Evolutionary conservation across 2,797 vertebrate genomes (phyloP).

Genomic region (Platalea minor): DNA sequence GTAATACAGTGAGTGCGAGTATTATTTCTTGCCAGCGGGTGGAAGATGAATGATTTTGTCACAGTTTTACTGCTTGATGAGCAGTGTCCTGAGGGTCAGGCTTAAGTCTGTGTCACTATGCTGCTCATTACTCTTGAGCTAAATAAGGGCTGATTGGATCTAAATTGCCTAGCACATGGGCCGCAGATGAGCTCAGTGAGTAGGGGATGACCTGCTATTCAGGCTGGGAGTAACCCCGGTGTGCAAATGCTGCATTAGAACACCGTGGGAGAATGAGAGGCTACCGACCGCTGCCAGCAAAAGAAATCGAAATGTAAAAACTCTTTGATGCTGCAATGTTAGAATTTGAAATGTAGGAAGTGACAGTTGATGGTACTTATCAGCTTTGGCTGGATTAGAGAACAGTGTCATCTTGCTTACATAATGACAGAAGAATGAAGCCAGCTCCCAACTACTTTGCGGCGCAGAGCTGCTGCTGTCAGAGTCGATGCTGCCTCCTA

Average conservation of each 20-base stretch:
- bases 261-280: slow-evolving; percentile 84
- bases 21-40: slow-evolving; percentile 89
- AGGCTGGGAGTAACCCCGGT: slow-evolving; percentile 86
- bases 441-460: slow-evolving; percentile 74
- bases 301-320: slow-evolving; percentile 88
- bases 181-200: slow-evolving; percentile 86
- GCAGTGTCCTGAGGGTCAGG: slow-evolving; percentile 88
- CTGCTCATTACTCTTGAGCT: slow-evolving; percentile 90
- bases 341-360: slow-evolving; percentile 88
- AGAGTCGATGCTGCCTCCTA: slow-evolving; percentile 77
- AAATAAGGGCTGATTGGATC: slow-evolving; percentile 90
- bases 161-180: slow-evolving; percentile 88
- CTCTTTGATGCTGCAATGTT: slow-evolving; percentile 85
- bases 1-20: slow-evolving; percentile 86
- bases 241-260: slow-evolving; percentile 86
- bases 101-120: slow-evolving; percentile 89
- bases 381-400: slow-evolving; percentile 87
- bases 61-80: slow-evolving; percentile 89
- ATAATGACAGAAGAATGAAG: slow-evolving; percentile 84
- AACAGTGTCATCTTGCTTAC: slow-evolving; percentile 84
- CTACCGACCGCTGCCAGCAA: slow-evolving; percentile 82
- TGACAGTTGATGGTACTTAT: slow-evolving; percentile 88
- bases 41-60: slow-evolving; percentile 89
- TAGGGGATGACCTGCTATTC: slow-evolving; percentile 87
- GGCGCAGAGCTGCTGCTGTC: slow-evolving; percentile 44